Base-by-base conservation (phyloP, 2,888 invertebrate species). In the Eilema sororculum region DNA sequence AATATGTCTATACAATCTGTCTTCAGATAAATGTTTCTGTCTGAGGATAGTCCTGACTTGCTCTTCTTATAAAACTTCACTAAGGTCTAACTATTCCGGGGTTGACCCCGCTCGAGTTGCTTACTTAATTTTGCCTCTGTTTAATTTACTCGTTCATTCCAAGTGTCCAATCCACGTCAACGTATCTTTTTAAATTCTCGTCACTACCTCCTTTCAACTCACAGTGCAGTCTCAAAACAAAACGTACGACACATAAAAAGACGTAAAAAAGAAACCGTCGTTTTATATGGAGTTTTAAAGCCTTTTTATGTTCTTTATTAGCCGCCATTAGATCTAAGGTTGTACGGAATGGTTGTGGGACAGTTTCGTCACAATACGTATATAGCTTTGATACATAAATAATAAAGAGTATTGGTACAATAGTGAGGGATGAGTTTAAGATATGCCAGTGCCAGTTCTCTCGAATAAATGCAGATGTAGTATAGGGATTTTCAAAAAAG, bases 261-360 rank as follows among this genome's bases (percentile, higher is more conserved):
- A 62, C 13, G 22, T 12, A 68, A 73, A 16, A 72, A 72, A 24
- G 65, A 72, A 30, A 68, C 63, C 68, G 65, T 70, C 66, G 56
- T 69, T 37, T 65, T 73, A 56, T 68, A 72, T 67, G 73, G 69
- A 70, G 71, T 56, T 71, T 67, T 30, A 13, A n/a, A 24, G 56
- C 65, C 61, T 62, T 60, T 67, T 71, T 71, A 69, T 61, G 68
- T 63, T 12, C 46, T 60, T 57, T 65, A 67, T 71, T 78, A 71
- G 68, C 63, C 28, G 65, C 67, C 58, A 76, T 80, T 78, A 69
- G 57, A 61, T 76, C 73, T 69, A 70, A 73, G 76, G 75, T 52
- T 67, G 70, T 72, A 20, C 67, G 37, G 66, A 73, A 72, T 76
- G 66, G 64, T 57, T 69, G 67, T 72, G 69, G 24, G 46, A 58